A percentile compares a stretch with the other conserved stretches of the same genome.
These are phyloP conservation scores for Ceryle rudis DNA, from an alignment of 2,797 vertebrate genomes.

Conservation along the genomic window DNA sequence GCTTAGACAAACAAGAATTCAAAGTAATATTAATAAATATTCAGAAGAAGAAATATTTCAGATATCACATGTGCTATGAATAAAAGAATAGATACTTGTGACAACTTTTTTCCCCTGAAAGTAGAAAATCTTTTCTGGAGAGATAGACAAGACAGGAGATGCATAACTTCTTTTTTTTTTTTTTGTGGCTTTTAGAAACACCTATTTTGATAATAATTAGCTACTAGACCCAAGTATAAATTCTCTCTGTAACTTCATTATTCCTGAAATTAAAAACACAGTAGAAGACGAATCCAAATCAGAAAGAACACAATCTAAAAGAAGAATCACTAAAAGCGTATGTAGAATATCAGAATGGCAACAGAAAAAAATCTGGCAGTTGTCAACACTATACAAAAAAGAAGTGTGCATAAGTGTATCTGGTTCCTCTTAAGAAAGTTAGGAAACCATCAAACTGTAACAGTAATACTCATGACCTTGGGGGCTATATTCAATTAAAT, in stretches of 20 bases:
- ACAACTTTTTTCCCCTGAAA: constrained; percentile 21
- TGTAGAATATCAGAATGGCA: constrained; percentile 11
- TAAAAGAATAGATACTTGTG: background rate
- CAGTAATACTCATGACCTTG: background rate
- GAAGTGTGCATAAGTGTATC: background rate
- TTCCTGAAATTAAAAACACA: background rate
- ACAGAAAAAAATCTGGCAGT: constrained; percentile 20
- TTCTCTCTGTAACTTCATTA: constrained; percentile 9
- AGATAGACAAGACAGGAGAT: constrained; percentile 8
- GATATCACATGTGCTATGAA: background rate
- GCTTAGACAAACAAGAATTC: constrained; percentile 40
- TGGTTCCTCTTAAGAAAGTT: background rate
- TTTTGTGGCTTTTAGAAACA: background rate
- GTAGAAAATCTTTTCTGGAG: background rate
- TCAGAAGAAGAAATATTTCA: constrained; percentile 26
- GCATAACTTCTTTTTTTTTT: background rate
- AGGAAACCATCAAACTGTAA: background rate
- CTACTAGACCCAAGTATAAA: background rate
- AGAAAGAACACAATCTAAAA: constrained; percentile 11
- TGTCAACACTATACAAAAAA: background rate
- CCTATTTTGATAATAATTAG: constrained; percentile 10
- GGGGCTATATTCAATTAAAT: background rate
- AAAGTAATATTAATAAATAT: constrained; percentile 39
- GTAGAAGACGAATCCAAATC: background rate
- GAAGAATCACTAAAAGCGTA: constrained; percentile 29